Base-by-base conservation (phyloP, 2,113 vertebrate genomes). In the Boleophthalmus pectinirostris region DNA sequence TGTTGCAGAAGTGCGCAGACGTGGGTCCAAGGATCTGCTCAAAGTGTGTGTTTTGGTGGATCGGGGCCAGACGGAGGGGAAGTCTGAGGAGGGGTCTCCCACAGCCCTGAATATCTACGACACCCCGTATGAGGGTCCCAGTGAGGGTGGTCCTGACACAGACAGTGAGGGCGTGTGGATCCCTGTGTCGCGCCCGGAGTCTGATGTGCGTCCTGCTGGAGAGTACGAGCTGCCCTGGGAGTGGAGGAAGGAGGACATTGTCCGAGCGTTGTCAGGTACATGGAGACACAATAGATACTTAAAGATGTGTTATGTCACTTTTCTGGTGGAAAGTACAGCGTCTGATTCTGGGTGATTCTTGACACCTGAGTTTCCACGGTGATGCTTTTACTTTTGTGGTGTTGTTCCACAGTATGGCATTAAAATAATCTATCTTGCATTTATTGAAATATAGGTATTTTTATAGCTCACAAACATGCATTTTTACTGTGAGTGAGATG, bases 11-110 rank as follows among this genome's bases (percentile, higher is more conserved):
- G 97, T 98, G 43, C 93, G 97, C 1, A 89, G 96, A 3, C 90
- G 96, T 0, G 97, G 97, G 15, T 98, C 97, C 78, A 97, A 96
- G 81, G 97, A 99, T 68, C 95, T 96, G 2, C 90, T 98, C 85
- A 98, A 96, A 85, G 94, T 96, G 53, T 93, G 96, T 15, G 94
- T 96, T 61, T 91, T 98, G 78, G 89, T 96, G 54, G 95, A 97
- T 73, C 94, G 88, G 65, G 88, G 92, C 29, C 85, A 91, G 66
- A 82, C 74, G 23, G 82, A 85, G 38, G 58, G 68, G 63, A 89
- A 83, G 69, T 69, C 29, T 57, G 84, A 89, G 24, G 88, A 89
- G n/a, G 60, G 75, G 16, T 85, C 82, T 24, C 83, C 89, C 23
- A n/a, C 83, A 3, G 82, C 89, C 21, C 89, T 89, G 2, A 93